Base-by-base conservation (phyloP, 1,140 invertebrate species). In the Neodiprion lecontei region DNA sequence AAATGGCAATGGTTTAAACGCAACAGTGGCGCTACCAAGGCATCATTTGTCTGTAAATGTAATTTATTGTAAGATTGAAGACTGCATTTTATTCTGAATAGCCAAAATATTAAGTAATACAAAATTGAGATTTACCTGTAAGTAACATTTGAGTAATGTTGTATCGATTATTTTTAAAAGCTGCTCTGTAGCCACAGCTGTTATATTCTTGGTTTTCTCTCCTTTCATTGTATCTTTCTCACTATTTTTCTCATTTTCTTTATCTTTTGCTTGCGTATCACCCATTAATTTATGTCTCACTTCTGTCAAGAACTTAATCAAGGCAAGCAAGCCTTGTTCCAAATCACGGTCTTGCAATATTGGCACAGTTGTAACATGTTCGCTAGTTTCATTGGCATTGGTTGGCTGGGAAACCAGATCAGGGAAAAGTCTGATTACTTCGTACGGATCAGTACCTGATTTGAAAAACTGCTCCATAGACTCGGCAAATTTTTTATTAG, bases 91-190 rank as follows among this genome's bases (percentile, higher is more conserved):
- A 70, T 72, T 73, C 48, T 21, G 9, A 69, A 69, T 17, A 70
- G 21, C 7, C 14, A 11, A 53, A 53, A 10, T 72, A 48, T 9
- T 17, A 9, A 48, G 7, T 12, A 50, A 12, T 48, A 72, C 40
- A 66, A 70, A 28, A 68, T 69, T 9, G 17, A 17, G 68, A 77
- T 61, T 81, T 88, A 96, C 95, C 91, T 96, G 94, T 70, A 99
- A 90, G 89, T 99, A 99, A 87, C 97, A 99, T 86, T 99, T 99
- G 0, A 99, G 89, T 67, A 99, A 87, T 1, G 97, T 98, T 5
- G 97, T 99, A 84, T 99, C 98, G 77, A 99, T 98, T 66, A 99
- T 96, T 88, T 98, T 96, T 23, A 97, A 85, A 49, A 98, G 89
- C 77, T 97, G 92, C 71, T 90, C 86, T 1, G 84, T 88, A 67